Conservation (phyloP, 1,140 invertebrate species). For the Melanaphis sacchari region DNA sequence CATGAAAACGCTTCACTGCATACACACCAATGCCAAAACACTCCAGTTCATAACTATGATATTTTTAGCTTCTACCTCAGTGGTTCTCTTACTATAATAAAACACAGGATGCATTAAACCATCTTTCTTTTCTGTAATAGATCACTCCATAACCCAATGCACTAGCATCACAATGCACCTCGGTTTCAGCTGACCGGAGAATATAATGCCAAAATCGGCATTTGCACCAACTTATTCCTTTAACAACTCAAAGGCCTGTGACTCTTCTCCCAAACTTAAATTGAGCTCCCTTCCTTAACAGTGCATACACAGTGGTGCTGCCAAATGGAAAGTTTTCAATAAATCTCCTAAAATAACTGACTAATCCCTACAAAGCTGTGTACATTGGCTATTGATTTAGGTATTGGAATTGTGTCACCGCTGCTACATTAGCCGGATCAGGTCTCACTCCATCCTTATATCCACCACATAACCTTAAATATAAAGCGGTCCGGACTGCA, state of each 20-base stretch:
- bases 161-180: background rate
- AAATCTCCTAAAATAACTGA: background rate
- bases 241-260: background rate
- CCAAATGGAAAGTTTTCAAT: background rate
- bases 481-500: too few relatives aligned
- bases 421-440: too few relatives aligned
- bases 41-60: constrained; percentile 36
- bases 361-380: background rate
- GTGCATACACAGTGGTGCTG: background rate
- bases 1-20: background rate
- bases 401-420: too few relatives aligned
- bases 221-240: background rate
- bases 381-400: background rate
- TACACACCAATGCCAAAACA: background rate
- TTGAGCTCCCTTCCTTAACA: background rate
- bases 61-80: background rate
- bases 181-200: background rate
- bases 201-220: background rate
- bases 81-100: constrained; percentile 16
- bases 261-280: background rate
- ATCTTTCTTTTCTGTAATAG: background rate
- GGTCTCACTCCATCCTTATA: too few relatives aligned
- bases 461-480: too few relatives aligned
- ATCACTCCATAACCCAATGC: background rate
- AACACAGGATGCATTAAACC: background rate